A percentile compares a stretch with the other conserved stretches of the same genome.
phyloP scores from a whole-genome alignment of 2,797 vertebrate genomes.

The Champsocephalus gunnari region DNA sequence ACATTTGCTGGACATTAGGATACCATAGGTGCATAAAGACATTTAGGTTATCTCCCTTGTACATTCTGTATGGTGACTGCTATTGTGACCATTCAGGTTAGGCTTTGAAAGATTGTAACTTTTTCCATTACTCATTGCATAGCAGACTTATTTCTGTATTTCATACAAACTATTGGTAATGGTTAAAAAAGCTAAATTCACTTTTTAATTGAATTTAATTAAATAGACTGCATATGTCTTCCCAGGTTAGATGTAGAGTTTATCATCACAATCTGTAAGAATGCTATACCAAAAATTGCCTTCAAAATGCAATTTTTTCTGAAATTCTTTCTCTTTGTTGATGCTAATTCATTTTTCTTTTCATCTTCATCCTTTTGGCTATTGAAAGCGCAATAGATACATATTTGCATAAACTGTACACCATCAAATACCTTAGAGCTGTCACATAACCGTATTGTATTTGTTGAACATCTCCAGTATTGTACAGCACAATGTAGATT shows the following conservation, averaged over 20 bases:
- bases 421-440: neutral
- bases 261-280: neutral
- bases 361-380: neutral
- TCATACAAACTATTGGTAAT: neutral
- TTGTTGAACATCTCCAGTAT: conserved; percentile 8
- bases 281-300: neutral
- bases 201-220: neutral
- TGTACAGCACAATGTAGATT: conserved; percentile 53
- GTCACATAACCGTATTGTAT: neutral
- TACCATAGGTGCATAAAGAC: conserved; percentile 57
- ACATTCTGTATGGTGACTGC: conserved; percentile 30
- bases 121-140: neutral
- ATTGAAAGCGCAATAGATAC: neutral
- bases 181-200: neutral
- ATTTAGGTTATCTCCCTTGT: conserved; percentile 24
- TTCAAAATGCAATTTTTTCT: neutral
- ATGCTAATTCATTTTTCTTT: neutral
- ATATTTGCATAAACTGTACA: neutral
- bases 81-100: conserved; percentile 12
- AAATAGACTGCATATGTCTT: neutral
- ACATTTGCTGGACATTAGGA: conserved; percentile 71
- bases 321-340: neutral
- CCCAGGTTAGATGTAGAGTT: neutral
- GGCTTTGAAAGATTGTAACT: neutral
- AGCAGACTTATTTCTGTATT: neutral